Base-by-base conservation (phyloP, 2,797 vertebrate species). In the Cryptoprocta ferox region DNA sequence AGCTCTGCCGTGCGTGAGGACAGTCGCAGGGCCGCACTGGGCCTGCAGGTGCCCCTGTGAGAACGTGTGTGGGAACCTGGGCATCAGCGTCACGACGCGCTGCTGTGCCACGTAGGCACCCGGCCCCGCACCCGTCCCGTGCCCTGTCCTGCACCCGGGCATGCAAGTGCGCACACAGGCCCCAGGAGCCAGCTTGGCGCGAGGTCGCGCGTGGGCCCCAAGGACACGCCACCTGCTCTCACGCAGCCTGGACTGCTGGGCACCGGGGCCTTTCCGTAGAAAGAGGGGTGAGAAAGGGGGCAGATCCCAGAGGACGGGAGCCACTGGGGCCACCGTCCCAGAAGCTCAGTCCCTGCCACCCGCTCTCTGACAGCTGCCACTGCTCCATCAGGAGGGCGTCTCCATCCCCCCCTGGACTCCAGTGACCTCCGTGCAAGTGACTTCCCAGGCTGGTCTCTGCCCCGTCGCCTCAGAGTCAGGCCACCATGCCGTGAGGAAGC, bases 291-390 rank as follows among this genome's bases (percentile, higher is more conserved):
- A 63, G 39, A n/a, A 75, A 15, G n/a, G 21, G 1, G 53, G 12
- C 10, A 0, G 8, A 48, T 7, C 4, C 0, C 13, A 2, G 0
- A 8, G 32, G 73, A 35, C 7, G 15, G 45, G 39, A 45, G 59
- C 16, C 19, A 42, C 16, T 10, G n/a, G 32, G 37, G 73, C 61
- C 4, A 13, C 2, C 0, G 35, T 28, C 80, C 13, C 13, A 30
- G 61, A 19, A 39, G 24, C 21, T 21, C 42, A 66, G 16, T n/a
- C n/a, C 26, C 16, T 0, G 7, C 28, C 24, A 1, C 42, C 10
- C 3, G 45, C 65, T 66, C 56, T n/a, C n/a, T 21, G 4, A n/a
- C 48, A 66, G 16, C 42, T 14, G 9, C 28, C 21, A 21, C 28
- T 2, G 26, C 37, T 61, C 32, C 28, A 2, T 39, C 8, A 35